Percentiles rank a stretch among this genome's conserved stretches.
Evolutionary conservation across 2,888 invertebrate genomes (phyloP).

Genomic region (Catocala sponsa): DNA sequence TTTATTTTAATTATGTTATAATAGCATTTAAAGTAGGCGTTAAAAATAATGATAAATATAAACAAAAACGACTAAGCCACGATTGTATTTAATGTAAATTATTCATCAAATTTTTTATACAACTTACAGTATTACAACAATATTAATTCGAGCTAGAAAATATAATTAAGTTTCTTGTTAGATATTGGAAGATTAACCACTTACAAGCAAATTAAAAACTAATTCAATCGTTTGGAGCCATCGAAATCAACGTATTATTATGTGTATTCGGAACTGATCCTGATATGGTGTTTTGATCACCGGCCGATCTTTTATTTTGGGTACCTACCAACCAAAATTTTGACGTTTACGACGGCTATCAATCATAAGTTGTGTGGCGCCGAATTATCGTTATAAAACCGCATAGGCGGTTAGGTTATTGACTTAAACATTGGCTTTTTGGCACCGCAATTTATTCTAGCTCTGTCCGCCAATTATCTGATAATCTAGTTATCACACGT

Average conservation of each 20-base stretch:
- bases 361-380: constrained; percentile 67
- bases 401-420: constrained; percentile 61
- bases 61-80: no score
- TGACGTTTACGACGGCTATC: constrained; percentile 74
- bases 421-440: constrained; percentile 59
- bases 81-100: no score
- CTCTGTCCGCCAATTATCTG: constrained; percentile 34
- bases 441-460: constrained; percentile 42
- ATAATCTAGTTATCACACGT: constrained; percentile 44
- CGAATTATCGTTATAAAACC: constrained; percentile 71
- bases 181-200: constrained; percentile 28
- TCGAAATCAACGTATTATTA: constrained; percentile 56
- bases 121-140: background rate
- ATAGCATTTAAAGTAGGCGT: no score
- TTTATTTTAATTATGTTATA: no score
- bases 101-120: background rate
- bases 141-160: constrained; percentile 3
- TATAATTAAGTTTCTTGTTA: constrained; percentile 37
- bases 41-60: no score
- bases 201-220: constrained; percentile 46
- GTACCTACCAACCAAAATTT: constrained; percentile 51
- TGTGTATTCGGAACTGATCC: constrained; percentile 59
- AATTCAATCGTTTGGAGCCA: constrained; percentile 52
- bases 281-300: constrained; percentile 63
- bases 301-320: constrained; percentile 63